These are phyloP conservation scores for Epinotia ramella DNA, from an alignment of 2,888 invertebrate genomes.

Conservation along the genomic window DNA sequence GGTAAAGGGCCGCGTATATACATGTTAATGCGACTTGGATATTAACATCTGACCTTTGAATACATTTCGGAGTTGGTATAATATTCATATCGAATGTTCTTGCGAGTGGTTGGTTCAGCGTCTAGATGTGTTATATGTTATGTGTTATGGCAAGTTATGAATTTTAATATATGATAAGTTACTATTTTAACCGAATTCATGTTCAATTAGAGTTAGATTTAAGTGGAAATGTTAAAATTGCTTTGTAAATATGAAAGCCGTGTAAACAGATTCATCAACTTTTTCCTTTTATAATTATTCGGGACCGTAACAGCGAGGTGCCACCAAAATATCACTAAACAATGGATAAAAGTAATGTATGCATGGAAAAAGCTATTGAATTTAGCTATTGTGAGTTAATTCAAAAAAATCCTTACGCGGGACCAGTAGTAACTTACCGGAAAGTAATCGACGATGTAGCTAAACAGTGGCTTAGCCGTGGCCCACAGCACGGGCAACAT, in stretches of 20 bases:
- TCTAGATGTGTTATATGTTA: background rate
- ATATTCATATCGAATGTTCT: slow-evolving; percentile 21
- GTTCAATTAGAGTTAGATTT: no score
- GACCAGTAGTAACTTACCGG: slow-evolving; percentile 70
- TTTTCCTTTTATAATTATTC: background rate
- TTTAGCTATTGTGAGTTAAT: no score
- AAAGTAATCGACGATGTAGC: slow-evolving; percentile 91
- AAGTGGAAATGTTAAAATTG: no score
- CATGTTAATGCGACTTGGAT: slow-evolving; percentile 7
- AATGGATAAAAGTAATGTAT: no score
- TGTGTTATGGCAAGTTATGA: no score
- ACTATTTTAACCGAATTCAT: no score
- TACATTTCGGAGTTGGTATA: background rate
- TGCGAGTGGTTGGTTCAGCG: background rate
- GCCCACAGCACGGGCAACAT: slow-evolving; percentile 91
- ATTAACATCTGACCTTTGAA: slow-evolving; percentile 22
- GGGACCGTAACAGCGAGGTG: background rate
- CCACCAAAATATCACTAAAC: no score
- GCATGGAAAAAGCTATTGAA: no score
- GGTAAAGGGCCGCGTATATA: slow-evolving; percentile 13
- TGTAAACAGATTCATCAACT: no score
- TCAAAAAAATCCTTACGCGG: no score
- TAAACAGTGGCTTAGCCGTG: slow-evolving; percentile 90
- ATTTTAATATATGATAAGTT: no score
- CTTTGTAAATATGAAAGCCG: no score